These are phyloP conservation scores for Butorides virescens DNA, from an alignment of 2,113 vertebrate species.

Conservation along the genomic window DNA sequence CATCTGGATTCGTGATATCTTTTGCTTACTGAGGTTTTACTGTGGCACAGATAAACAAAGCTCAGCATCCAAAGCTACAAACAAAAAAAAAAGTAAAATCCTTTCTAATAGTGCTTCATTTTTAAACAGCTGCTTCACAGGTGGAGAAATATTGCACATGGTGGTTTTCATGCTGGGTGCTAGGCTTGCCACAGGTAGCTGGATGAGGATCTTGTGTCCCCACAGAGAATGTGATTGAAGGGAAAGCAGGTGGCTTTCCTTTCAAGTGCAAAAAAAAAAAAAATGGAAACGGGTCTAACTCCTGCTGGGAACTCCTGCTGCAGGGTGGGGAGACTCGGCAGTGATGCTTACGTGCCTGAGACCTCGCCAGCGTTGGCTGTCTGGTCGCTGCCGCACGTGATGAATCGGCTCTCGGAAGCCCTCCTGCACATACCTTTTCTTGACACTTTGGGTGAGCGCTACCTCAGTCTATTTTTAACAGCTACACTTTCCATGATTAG, in stretches of 20 bases:
- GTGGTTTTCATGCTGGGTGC: not conserved
- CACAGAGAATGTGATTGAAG: not conserved
- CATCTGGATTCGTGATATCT: not conserved
- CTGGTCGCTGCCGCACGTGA: slow-evolving; percentile 5
- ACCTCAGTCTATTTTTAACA: slow-evolving; percentile 62
- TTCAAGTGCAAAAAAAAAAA: not conserved
- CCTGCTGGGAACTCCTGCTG: not conserved
- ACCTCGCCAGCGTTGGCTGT: not conserved
- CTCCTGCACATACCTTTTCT: slow-evolving; percentile 41
- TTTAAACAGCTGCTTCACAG: not conserved
- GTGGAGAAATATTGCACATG: not conserved
- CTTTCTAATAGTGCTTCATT: not conserved
- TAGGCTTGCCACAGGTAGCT: not conserved
- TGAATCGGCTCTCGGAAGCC: not conserved
- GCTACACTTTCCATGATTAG: slow-evolving; percentile 59
- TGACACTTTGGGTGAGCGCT: rapidly evolving
- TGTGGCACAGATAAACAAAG: not conserved
- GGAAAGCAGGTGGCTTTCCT: not conserved
- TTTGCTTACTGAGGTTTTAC: not conserved
- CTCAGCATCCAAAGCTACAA: not conserved
- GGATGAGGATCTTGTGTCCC: not conserved
- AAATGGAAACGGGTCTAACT: slow-evolving; percentile 10
- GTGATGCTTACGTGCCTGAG: slow-evolving; percentile 42
- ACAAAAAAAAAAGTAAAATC: not conserved
- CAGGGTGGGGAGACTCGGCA: not conserved